A percentile compares a stretch with the other conserved stretches of the same genome.
Evolutionary conservation across 1,140 invertebrate genomes (phyloP).

Genomic region (Andrena cerasifolii): DNA sequence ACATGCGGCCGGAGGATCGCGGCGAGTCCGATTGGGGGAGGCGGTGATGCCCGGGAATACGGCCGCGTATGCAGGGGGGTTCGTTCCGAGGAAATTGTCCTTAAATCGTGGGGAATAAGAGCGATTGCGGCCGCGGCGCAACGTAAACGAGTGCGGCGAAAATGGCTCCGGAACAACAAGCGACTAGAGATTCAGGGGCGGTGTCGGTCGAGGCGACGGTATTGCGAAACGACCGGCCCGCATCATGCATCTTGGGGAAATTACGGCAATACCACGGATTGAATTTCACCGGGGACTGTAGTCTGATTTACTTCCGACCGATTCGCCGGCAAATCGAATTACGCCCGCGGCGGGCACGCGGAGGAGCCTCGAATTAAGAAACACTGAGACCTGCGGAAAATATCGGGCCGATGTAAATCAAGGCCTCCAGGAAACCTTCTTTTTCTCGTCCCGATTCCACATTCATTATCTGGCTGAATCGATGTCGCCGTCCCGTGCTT

Average conservation of each 20-base stretch:
- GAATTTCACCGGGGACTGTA: conserved; percentile 74
- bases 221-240: neutral
- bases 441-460: conserved; percentile 65
- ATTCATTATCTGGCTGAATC: conserved; percentile 60
- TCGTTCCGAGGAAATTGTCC: neutral
- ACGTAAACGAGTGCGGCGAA: neutral
- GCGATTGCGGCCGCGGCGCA: no score
- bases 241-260: conserved; percentile 48
- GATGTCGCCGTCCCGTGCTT: conserved; percentile 33
- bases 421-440: conserved; percentile 74
- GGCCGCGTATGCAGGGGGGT: neutral
- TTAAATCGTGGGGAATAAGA: neutral
- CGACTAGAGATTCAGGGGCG: neutral
- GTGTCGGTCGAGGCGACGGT: no score
- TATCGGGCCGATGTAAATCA: conserved; percentile 81
- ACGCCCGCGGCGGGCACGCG: conserved; percentile 69
- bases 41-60: conserved; percentile 29
- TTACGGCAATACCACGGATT: conserved; percentile 34
- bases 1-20: conserved; percentile 20
- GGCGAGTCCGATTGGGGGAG: conserved; percentile 27
- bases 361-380: conserved; percentile 81
- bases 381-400: conserved; percentile 80
- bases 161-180: no score
- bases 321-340: conserved; percentile 80
- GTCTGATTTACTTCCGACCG: conserved; percentile 79